Evolutionary conservation across 53 echinoderm and acorn worm species (phyloP), one percentile per base, ranked within the genome.

Genomic region (Glandiceps talaboti): DNA sequence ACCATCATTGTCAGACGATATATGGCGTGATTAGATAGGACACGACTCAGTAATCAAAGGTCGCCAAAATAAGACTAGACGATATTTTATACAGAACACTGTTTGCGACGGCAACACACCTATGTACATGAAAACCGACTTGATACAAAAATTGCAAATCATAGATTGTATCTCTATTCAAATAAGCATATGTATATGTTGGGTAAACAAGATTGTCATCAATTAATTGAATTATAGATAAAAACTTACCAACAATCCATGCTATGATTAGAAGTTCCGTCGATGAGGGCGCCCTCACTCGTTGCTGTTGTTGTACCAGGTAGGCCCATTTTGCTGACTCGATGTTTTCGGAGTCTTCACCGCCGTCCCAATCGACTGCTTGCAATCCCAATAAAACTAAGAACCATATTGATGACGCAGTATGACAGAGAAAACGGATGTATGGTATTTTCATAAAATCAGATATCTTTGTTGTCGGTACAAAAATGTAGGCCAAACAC

Each of bases 191-290:
- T n/a, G n/a, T n/a, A n/a, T n/a, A n/a, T n/a, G n/a, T n/a, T n/a
- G n/a, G n/a, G n/a, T n/a, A n/a, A n/a, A n/a, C n/a, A n/a, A n/a
- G n/a, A n/a, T n/a, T n/a, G n/a, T n/a, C n/a, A n/a, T n/a, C n/a
- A n/a, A n/a, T n/a, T n/a, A n/a, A n/a, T n/a, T n/a, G n/a, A n/a
- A n/a, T n/a, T n/a, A n/a, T n/a, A n/a, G n/a, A n/a, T n/a, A n/a
- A n/a, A n/a, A n/a, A n/a, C 87, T 89, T 88, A 99, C 99, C 93
- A 30, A 93, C 27, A 32, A 99, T 93, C 99, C 99, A 99, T 29
- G 86, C 80, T 26, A 99, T 82, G 28, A 99, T 90, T 14, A 89
- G 83, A 93, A 93, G 91, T 74, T 99, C 99, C 14, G 93, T 89
- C 27, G 73, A 27, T n/a, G 86, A 82, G 0, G 99, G 99, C 27